Evolutionary conservation across 1,140 invertebrate species (phyloP).

Genomic region (Stegodyphus dumicola): DNA sequence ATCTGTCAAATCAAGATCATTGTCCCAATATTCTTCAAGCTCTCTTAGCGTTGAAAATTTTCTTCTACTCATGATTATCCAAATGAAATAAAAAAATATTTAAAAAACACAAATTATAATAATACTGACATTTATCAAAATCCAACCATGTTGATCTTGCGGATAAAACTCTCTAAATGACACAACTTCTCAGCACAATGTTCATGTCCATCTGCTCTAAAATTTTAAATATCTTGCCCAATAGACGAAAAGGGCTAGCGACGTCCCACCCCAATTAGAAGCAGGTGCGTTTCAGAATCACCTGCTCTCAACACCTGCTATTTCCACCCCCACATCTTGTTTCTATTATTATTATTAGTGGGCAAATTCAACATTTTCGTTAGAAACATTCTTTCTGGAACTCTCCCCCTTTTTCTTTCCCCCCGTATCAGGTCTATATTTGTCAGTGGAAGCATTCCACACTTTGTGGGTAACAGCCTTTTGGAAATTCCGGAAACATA

Average conservation of each 20-base stretch:
- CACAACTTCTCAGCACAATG: conserved; percentile 39
- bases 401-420: conserved; percentile 9
- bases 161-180: conserved; percentile 36
- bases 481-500: conserved; percentile 36
- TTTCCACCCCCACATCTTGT: conserved; percentile 38
- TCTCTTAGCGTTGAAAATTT: conserved; percentile 40
- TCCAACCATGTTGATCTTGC: conserved; percentile 35
- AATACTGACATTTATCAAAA: conserved; percentile 37
- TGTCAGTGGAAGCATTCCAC: conserved; percentile 36
- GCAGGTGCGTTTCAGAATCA: conserved; percentile 38
- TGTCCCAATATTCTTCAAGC: conserved; percentile 37
- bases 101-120: conserved; percentile 41
- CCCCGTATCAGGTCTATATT: conserved; percentile 37
- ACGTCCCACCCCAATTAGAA: conserved; percentile 34
- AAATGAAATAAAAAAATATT: conserved; percentile 41
- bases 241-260: conserved; percentile 34
- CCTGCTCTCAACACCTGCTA: conserved; percentile 36
- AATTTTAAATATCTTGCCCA: conserved; percentile 40
- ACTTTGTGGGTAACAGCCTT: no score
- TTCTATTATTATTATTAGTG: conserved; percentile 39
- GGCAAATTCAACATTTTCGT: conserved; percentile 38
- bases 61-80: conserved; percentile 37
- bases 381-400: conserved; percentile 11
- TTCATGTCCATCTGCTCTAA: conserved; percentile 37
- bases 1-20: conserved; percentile 38